These are phyloP conservation scores for Hylaeus anthracinus DNA, from an alignment of 1,140 invertebrate species.

Conservation along the genomic window DNA sequence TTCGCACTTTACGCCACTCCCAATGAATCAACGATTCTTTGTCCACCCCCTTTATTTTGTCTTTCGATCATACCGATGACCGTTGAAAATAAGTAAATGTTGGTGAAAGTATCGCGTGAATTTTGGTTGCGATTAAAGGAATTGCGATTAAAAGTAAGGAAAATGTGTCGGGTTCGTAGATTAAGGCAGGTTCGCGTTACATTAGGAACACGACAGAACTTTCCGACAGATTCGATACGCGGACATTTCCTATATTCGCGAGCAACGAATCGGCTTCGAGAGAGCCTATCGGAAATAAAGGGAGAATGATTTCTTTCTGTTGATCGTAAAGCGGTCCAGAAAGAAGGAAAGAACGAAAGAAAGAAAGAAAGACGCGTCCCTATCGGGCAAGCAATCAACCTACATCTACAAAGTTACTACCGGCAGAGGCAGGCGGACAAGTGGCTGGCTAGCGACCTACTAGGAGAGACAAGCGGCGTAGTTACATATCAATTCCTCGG, in stretches of 20 bases:
- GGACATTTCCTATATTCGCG: neutral
- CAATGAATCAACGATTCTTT: neutral
- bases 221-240: neutral
- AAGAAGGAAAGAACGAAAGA: neutral
- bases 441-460: constrained; percentile 18
- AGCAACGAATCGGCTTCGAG: neutral
- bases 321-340: neutral
- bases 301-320: constrained; percentile 1
- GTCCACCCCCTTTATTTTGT: neutral
- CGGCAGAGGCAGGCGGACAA: neutral
- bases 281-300: neutral
- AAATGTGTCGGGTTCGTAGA: neutral
- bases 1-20: neutral
- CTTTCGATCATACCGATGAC: neutral
- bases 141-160: neutral
- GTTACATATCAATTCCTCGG: constrained; percentile 43
- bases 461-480: constrained; percentile 28
- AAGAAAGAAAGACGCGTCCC: neutral
- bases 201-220: neutral
- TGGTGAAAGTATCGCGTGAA: neutral
- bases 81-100: neutral
- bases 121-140: neutral
- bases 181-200: no score
- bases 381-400: constrained; percentile 36
- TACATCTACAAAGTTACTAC: constrained; percentile 35